A percentile compares a stretch with the other conserved stretches of the same genome.
These are phyloP conservation scores for Sylvicola cinctus DNA, from an alignment of 2,888 invertebrate species.

Conservation along the genomic window DNA sequence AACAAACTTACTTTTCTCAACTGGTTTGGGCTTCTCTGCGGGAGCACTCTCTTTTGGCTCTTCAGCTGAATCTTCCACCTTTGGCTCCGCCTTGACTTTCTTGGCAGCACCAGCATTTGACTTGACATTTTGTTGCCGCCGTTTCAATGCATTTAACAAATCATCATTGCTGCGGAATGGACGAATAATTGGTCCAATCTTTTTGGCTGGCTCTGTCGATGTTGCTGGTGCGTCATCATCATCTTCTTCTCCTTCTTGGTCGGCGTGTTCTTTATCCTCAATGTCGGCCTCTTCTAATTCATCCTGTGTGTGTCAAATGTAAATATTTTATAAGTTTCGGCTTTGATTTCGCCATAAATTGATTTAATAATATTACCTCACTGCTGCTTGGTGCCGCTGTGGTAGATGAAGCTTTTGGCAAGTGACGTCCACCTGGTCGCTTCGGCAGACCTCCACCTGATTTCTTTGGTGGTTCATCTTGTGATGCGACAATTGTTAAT, in stretches of 20 bases:
- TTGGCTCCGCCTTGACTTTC: conserved; percentile 1
- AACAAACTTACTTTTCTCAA: too few species aligned
- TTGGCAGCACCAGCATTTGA: conserved; percentile 26
- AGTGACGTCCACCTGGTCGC: conserved; percentile 2
- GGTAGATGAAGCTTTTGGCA: conserved; percentile 3
- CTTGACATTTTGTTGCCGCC: conserved; percentile 46
- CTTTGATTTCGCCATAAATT: neutral
- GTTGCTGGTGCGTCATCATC: conserved; percentile 32
- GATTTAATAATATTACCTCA: conserved; percentile 1
- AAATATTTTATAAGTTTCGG: neutral
- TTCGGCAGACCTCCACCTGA: conserved; percentile 3
- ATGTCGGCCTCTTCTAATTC: conserved; percentile 12
- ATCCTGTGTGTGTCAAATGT: neutral
- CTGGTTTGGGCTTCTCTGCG: neutral
- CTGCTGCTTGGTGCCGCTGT: conserved; percentile 3
- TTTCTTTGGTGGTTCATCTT: conserved; percentile 1
- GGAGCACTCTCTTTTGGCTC: neutral
- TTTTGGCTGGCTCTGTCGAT: conserved; percentile 49
- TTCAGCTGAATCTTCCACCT: neutral
- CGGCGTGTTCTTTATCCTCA: conserved; percentile 19
- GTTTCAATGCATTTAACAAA: conserved; percentile 48
- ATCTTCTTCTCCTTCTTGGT: conserved; percentile 28
- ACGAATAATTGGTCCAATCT: conserved; percentile 39
- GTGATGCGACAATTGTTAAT: too few species aligned
- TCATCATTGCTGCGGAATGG: conserved; percentile 66